Evolutionary conservation across 2,888 invertebrate genomes (phyloP).

Genomic region (Dolichomitus sp.): DNA sequence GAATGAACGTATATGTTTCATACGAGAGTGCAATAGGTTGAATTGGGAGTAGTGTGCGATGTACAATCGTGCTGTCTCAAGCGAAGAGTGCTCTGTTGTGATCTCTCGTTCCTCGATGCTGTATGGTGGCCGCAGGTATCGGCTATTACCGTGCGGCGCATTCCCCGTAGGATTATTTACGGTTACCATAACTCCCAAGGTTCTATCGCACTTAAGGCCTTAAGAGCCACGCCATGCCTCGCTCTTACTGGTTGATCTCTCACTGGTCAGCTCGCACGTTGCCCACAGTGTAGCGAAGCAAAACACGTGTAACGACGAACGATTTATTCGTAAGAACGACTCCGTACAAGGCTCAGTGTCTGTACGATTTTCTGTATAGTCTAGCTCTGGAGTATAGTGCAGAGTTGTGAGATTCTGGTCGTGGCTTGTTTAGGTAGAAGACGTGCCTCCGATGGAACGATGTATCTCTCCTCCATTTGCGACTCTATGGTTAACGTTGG

Average conservation of each 20-base stretch:
- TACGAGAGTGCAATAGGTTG: conserved; percentile 42
- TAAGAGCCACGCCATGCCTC: conserved; percentile 57
- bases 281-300: conserved; percentile 57
- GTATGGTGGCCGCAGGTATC: conserved; percentile 61
- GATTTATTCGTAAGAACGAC: conserved; percentile 74
- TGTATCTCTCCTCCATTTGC: not conserved
- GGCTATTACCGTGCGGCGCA: conserved; percentile 61
- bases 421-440: conserved; percentile 13
- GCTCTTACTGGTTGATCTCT: conserved; percentile 10
- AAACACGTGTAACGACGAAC: conserved; percentile 75
- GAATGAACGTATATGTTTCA: conserved; percentile 44
- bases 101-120: conserved; percentile 34
- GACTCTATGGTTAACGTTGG: not conserved
- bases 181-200: conserved; percentile 80
- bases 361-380: conserved; percentile 9
- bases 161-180: conserved; percentile 79
- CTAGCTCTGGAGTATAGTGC: not conserved
- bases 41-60: conserved; percentile 36
- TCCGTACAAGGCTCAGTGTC: conserved; percentile 38
- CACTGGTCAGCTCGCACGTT: conserved; percentile 62
- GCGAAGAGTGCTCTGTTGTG: conserved; percentile 17
- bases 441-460: conserved; percentile 32
- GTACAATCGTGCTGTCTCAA: conserved; percentile 43
- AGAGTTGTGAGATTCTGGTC: conserved; percentile 30
- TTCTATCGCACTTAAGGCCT: conserved; percentile 75